phyloP scores from a whole-genome alignment of 2,113 vertebrate species.

The Periophthalmodon schlosseri region DNA sequence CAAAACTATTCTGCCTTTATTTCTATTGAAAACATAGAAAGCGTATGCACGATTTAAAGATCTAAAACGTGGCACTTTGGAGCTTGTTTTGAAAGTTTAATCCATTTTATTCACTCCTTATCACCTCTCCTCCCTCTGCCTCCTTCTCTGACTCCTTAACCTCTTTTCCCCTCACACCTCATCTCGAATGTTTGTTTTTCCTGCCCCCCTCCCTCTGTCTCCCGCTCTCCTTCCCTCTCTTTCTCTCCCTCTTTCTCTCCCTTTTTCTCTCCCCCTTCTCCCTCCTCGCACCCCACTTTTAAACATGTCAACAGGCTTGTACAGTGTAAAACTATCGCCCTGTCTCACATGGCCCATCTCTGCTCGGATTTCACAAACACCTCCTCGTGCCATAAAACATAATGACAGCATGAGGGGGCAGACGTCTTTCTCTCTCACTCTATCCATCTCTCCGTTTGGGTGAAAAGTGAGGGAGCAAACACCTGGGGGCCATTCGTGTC shows the following conservation, averaged over 20 bases:
- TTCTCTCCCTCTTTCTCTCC: too few species aligned
- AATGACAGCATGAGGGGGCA: slow-evolving; percentile 47
- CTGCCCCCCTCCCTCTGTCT: not conserved
- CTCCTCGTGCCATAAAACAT: slow-evolving; percentile 53
- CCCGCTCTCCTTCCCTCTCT: not conserved
- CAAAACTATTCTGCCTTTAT: too few species aligned
- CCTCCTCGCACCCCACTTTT: slow-evolving; percentile 20
- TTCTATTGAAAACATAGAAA: too few species aligned
- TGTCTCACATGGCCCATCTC: slow-evolving; percentile 22
- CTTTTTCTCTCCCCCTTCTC: not conserved
- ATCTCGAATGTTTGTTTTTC: slow-evolving; percentile 38
- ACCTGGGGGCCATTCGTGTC: slow-evolving; percentile 71
- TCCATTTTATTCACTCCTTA: not conserved
- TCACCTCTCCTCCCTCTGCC: slow-evolving; percentile 26
- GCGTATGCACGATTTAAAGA: too few species aligned
- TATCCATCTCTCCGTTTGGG: slow-evolving; percentile 25
- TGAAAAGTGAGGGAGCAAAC: slow-evolving; percentile 35
- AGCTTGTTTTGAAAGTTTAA: too few species aligned
- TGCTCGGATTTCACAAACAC: slow-evolving; percentile 39
- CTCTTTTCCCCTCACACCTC: slow-evolving; percentile 33
- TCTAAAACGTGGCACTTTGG: too few species aligned
- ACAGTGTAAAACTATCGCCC: slow-evolving; percentile 37
- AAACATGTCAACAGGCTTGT: slow-evolving; percentile 30
- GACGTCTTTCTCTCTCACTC: slow-evolving; percentile 28
- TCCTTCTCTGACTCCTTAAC: slow-evolving; percentile 27